Evolutionary conservation across 92 coral and sea anemone genomes (phyloP).

Genomic region (Chrysogorgia sp.): DNA sequence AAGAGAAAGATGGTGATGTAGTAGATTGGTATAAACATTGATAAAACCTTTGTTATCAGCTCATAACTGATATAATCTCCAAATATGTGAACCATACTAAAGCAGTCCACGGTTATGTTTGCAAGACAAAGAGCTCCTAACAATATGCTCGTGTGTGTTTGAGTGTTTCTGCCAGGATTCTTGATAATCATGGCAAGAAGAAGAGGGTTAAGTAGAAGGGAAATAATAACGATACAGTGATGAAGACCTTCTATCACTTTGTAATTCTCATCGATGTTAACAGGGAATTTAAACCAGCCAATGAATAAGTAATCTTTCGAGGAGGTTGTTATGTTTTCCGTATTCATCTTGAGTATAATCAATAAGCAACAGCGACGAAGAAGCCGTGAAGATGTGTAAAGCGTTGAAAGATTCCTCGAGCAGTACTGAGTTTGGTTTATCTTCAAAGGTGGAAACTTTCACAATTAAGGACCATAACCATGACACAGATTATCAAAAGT

Average conservation of each 20-base stretch:
- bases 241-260: conserved; percentile 12
- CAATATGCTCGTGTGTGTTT: conserved; percentile 4
- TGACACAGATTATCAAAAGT: too few species aligned
- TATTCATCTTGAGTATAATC: too few species aligned
- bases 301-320: neutral
- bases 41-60: neutral
- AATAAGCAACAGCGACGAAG: too few species aligned
- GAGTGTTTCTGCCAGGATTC: neutral
- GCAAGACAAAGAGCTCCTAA: conserved; percentile 6
- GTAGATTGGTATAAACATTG: conserved; percentile 20
- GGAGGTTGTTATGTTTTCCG: too few species aligned
- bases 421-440: too few species aligned
- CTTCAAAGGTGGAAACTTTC: too few species aligned
- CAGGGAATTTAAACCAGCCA: conserved; percentile 36
- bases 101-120: conserved; percentile 1
- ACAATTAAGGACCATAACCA: too few species aligned
- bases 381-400: too few species aligned
- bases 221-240: neutral
- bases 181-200: conserved; percentile 20
- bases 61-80: neutral
- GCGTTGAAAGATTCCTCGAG: too few species aligned
- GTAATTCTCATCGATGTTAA: conserved; percentile 1
- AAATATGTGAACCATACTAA: neutral
- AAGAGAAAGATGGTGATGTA: neutral
- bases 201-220: conserved; percentile 6